Evolutionary conservation across 2,888 invertebrate species (phyloP).

Genomic region (Hartigia nigra): DNA sequence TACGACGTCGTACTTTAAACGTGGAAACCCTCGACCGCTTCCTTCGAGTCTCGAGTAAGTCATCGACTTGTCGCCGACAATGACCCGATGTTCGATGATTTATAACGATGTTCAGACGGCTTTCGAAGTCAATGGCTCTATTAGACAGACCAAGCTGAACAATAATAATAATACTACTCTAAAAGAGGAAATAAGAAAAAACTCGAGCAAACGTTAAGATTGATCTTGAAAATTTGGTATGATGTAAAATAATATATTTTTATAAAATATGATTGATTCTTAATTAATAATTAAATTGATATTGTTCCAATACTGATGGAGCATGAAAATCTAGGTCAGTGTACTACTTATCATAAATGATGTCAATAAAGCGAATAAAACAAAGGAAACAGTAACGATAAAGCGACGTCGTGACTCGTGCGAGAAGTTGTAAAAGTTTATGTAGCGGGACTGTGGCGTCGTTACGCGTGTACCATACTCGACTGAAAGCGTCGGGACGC

Average conservation of each 20-base stretch:
- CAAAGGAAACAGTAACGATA: neutral
- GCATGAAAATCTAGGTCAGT: neutral
- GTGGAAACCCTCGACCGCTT: neutral
- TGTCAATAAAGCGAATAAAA: neutral
- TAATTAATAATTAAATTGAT: neutral
- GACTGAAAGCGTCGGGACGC: constrained; percentile 11
- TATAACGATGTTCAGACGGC: neutral
- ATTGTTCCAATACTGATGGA: neutral
- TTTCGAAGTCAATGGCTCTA: neutral
- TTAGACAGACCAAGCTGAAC: neutral
- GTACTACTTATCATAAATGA: neutral
- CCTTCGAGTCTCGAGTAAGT: neutral
- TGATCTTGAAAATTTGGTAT: neutral
- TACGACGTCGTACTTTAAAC: neutral
- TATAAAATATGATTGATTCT: neutral
- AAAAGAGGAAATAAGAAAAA: neutral
- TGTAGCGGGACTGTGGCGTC: constrained; percentile 18
- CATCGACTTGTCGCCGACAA: neutral
- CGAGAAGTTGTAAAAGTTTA: neutral
- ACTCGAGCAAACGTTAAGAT: neutral
- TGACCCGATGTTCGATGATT: neutral
- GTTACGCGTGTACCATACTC: constrained; percentile 27
- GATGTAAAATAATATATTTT: neutral
- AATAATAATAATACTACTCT: neutral
- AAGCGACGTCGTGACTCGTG: neutral